Conservation (phyloP, 64 coral and sea anemone genomes). For the Porites lutea region DNA sequence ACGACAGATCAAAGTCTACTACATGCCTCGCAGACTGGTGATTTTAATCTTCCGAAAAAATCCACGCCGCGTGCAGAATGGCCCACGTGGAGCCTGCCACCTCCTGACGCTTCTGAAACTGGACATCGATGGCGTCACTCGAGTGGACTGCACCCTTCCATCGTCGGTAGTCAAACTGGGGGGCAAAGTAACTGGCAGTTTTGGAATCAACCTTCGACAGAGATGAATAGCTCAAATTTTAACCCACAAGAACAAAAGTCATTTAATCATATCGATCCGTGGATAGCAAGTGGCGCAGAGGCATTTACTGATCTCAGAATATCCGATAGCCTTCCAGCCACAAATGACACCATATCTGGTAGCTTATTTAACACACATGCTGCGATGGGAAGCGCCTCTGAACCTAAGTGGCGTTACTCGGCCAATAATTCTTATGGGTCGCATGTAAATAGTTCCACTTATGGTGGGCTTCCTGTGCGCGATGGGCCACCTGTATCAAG, state of each 20-base stretch:
- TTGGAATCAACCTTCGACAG: background rate
- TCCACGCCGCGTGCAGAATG: background rate
- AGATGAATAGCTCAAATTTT: background rate
- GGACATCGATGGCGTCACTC: background rate
- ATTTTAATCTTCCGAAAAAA: background rate
- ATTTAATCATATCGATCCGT: background rate
- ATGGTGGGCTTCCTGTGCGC: background rate
- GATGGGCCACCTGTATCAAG: background rate
- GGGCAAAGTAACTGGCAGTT: background rate
- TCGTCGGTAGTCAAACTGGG: background rate
- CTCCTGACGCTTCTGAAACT: background rate
- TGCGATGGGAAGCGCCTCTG: background rate
- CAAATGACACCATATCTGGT: background rate
- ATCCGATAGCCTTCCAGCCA: background rate
- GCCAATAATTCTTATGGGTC: background rate
- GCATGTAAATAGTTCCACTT: background rate
- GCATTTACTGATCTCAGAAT: background rate
- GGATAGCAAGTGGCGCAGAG: background rate
- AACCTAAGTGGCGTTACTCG: background rate
- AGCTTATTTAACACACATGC: background rate
- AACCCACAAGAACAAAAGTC: too few relatives aligned
- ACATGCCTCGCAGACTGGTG: background rate
- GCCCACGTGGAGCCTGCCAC: background rate
- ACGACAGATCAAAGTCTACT: slow-evolving; percentile 7
- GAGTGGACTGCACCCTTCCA: background rate